These are phyloP conservation scores for Portevinia maculata DNA, from an alignment of 2,888 invertebrate species.

Conservation along the genomic window DNA sequence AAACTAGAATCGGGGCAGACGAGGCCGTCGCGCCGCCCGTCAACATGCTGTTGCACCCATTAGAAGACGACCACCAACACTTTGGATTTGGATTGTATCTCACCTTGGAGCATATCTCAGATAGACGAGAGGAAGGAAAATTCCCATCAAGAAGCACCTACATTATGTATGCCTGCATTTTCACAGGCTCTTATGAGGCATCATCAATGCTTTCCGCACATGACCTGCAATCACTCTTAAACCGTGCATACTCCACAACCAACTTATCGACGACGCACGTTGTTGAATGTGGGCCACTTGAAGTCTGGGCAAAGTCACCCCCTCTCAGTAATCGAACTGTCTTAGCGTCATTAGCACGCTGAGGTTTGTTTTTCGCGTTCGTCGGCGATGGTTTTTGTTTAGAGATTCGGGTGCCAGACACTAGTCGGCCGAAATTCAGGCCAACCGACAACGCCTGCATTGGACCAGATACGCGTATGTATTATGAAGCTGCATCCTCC, in stretches of 20 bases:
- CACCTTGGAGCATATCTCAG: background rate
- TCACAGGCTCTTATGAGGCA: slow-evolving; percentile 11
- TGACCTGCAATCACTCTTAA: slow-evolving; percentile 63
- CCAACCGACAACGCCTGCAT: slow-evolving; percentile 54
- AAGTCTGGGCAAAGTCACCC: slow-evolving; percentile 61
- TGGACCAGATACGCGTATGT: slow-evolving; percentile 5
- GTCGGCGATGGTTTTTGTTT: slow-evolving; percentile 62
- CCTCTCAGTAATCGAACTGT: slow-evolving; percentile 54
- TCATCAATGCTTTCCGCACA: slow-evolving; percentile 56
- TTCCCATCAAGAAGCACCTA: slow-evolving; percentile 36
- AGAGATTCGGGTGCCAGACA: slow-evolving; percentile 73
- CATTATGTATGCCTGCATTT: too few relatives aligned
- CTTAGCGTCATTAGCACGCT: slow-evolving; percentile 64
- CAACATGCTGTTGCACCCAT: slow-evolving; percentile 28
- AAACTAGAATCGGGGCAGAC: slow-evolving; percentile 42
- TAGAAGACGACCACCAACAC: slow-evolving; percentile 52
- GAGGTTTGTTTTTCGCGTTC: slow-evolving; percentile 63
- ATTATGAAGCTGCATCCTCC: slow-evolving; percentile 17
- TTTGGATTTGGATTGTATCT: slow-evolving; percentile 1
- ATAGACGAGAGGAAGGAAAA: slow-evolving; percentile 14
- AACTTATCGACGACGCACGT: slow-evolving; percentile 10
- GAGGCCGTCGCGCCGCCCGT: slow-evolving; percentile 34
- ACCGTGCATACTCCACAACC: slow-evolving; percentile 15
- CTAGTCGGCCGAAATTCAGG: slow-evolving; percentile 60
- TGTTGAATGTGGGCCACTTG: slow-evolving; percentile 65